phyloP scores from a whole-genome alignment of 2,113 vertebrate species.

The Erpornis zantholeuca region DNA sequence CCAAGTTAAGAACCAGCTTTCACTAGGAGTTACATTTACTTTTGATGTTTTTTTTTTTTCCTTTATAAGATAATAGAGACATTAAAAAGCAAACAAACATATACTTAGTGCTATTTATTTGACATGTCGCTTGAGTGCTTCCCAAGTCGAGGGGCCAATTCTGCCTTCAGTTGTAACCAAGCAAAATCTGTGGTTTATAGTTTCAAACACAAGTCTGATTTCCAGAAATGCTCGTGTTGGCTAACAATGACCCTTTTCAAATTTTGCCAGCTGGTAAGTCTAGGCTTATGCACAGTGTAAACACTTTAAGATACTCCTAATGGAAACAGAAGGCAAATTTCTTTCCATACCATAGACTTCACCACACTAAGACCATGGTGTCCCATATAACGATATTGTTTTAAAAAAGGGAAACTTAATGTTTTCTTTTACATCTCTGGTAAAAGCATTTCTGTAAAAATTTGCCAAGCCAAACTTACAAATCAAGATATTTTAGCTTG shows the following conservation, averaged over 20 bases:
- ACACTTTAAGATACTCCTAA: not conserved
- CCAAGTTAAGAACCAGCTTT: slow-evolving; percentile 17
- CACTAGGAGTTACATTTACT: not conserved
- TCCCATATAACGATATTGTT: not conserved
- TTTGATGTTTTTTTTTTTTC: not conserved
- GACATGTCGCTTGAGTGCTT: not conserved
- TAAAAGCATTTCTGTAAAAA: slow-evolving; percentile 20
- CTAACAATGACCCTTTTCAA: slow-evolving; percentile 14
- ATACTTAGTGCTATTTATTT: not conserved
- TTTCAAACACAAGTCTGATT: not conserved
- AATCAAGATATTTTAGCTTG: slow-evolving; percentile 32
- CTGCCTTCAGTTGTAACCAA: not conserved
- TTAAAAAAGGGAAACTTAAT: not conserved
- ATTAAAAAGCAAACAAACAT: slow-evolving; percentile 20
- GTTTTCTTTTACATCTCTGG: not conserved
- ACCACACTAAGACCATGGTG: not conserved
- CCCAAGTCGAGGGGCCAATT: not conserved
- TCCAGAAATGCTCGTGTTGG: not conserved
- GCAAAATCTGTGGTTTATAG: not conserved
- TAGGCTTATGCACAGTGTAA: not conserved
- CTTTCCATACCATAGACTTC: not conserved
- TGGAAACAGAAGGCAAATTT: not conserved
- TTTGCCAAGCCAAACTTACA: slow-evolving; percentile 28
- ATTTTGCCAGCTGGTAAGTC: not conserved
- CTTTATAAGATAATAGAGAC: not conserved